These are phyloP conservation scores for Nematostella vectensis DNA, from an alignment of 92 coral and sea anemone species.

Conservation along the genomic window DNA sequence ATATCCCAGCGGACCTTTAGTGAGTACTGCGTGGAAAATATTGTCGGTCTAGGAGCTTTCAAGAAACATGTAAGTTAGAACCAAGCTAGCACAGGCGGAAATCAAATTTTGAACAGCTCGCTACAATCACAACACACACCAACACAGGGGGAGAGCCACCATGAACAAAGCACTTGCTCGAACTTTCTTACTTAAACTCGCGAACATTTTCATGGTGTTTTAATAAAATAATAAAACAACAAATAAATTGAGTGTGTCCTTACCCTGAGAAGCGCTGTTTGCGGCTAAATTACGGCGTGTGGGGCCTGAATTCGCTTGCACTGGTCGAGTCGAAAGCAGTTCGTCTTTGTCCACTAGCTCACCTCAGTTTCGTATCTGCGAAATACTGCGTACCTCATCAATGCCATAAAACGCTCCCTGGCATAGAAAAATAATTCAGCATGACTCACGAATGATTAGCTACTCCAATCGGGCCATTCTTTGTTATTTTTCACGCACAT, in stretches of 20 bases:
- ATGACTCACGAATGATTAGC: slow-evolving; percentile 27
- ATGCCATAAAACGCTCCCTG: slow-evolving; percentile 58
- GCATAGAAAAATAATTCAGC: slow-evolving; percentile 17
- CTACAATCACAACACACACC: background rate
- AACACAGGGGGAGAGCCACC: background rate
- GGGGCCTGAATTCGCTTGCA: background rate
- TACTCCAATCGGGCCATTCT: slow-evolving; percentile 26
- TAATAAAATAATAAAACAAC: slow-evolving; percentile 15
- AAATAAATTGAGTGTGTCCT: background rate
- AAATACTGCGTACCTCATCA: slow-evolving; percentile 42
- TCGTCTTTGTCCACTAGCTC: slow-evolving; percentile 3
- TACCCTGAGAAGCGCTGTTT: background rate
- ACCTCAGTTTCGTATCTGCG: slow-evolving; percentile 61
- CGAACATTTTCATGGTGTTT: slow-evolving; percentile 49
- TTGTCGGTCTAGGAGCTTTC: too few relatives aligned
- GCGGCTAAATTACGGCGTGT: background rate
- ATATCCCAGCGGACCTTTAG: slow-evolving; percentile 1
- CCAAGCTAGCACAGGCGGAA: slow-evolving; percentile 2
- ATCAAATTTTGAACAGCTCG: background rate
- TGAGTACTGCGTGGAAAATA: too few relatives aligned
- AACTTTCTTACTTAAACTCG: slow-evolving; percentile 5
- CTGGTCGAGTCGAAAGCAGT: background rate
- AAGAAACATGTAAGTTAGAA: too few relatives aligned
- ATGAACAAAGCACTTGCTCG: background rate
- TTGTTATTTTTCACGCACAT: slow-evolving; percentile 11